Conservation (phyloP, 2,888 invertebrate genomes). For the Drosophila fulvimacula region DNA sequence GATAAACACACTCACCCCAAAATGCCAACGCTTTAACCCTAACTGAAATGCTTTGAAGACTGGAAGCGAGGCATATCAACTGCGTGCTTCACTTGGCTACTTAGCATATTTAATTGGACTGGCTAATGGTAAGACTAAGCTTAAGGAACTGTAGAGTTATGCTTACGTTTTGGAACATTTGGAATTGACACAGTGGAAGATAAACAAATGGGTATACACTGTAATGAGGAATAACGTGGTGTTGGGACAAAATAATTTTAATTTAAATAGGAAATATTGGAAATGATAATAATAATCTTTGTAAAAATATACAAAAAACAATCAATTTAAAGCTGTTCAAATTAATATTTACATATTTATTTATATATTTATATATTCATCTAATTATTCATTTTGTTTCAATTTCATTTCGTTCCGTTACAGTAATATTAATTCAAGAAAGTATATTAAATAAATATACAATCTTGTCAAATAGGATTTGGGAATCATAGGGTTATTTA, state of each 20-base stretch:
- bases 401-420: background rate
- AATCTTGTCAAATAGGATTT: too few relatives aligned
- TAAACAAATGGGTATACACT: too few relatives aligned
- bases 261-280: background rate
- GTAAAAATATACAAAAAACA: too few relatives aligned
- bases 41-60: conserved; percentile 29
- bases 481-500: too few relatives aligned
- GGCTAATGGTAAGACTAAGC: background rate
- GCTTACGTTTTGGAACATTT: background rate
- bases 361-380: too few relatives aligned
- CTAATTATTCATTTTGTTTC: too few relatives aligned
- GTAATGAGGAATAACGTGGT: background rate
- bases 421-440: too few relatives aligned
- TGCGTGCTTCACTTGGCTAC: conserved; percentile 21
- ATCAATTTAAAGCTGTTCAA: too few relatives aligned
- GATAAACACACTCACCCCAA: conserved; percentile 48
- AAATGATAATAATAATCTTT: background rate
- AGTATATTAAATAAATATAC: too few relatives aligned
- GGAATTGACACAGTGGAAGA: background rate
- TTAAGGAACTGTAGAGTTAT: background rate
- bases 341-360: too few relatives aligned
- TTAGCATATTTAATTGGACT: conserved; percentile 2
- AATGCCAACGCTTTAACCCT: conserved; percentile 46
- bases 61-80: conserved; percentile 28
- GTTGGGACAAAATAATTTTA: background rate